phyloP scores from a whole-genome alignment of 2,797 vertebrate species.

The Agapornis canus region DNA sequence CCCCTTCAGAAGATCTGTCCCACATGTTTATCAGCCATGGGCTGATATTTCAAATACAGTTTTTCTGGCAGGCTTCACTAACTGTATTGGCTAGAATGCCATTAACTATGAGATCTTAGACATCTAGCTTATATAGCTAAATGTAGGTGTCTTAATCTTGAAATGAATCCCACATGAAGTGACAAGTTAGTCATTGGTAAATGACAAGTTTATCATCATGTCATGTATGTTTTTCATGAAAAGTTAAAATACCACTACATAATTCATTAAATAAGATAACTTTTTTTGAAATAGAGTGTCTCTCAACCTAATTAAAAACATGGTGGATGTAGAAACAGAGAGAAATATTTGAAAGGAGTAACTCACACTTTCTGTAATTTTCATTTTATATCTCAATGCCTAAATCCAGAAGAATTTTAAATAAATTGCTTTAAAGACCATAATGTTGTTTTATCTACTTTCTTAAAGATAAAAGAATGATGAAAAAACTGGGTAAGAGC shows the following conservation, averaged over 20 bases:
- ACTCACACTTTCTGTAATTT: not conserved
- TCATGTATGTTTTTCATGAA: not conserved
- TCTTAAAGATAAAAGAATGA: not conserved
- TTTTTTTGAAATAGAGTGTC: not conserved
- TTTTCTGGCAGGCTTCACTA: not conserved
- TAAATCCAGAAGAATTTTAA: not conserved
- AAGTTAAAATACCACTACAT: not conserved
- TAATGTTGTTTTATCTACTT: not conserved
- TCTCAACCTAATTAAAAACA: not conserved
- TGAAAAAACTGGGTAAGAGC: not conserved
- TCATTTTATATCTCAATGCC: not conserved
- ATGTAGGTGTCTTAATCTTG: not conserved
- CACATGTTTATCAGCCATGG: not conserved
- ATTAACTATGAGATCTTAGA: not conserved
- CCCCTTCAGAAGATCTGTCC: not conserved
- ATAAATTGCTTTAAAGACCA: not conserved
- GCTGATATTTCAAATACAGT: not conserved
- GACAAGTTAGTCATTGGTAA: not conserved
- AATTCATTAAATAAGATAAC: not conserved
- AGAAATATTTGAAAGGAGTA: not conserved
- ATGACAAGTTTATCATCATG: not conserved
- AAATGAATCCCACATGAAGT: constrained; percentile 6
- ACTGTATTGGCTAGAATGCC: not conserved
- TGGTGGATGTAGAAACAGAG: not conserved
- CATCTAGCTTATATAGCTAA: not conserved